These are phyloP conservation scores for Pyrrhia umbra DNA, from an alignment of 2,888 invertebrate genomes.

Conservation along the genomic window DNA sequence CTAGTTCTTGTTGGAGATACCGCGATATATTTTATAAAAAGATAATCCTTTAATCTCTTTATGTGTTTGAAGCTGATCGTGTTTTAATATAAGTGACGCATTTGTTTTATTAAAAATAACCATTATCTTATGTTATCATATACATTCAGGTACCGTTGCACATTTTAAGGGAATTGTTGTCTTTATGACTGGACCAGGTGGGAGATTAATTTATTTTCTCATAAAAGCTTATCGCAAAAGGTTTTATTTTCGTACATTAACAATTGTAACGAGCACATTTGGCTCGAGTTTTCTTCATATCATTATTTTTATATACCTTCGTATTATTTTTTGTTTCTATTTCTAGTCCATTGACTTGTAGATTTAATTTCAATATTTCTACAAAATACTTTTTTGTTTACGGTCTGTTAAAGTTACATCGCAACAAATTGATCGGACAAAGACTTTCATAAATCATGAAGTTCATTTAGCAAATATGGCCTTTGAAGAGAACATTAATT, in stretches of 20 bases:
- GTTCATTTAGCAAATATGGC: slow-evolving; percentile 5
- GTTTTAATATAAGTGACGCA: slow-evolving; percentile 26
- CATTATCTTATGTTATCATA: slow-evolving; percentile 4
- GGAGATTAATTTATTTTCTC: slow-evolving; percentile 25
- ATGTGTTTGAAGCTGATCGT: slow-evolving; percentile 28
- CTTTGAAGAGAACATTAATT: slow-evolving; percentile 43
- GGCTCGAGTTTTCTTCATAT: neutral
- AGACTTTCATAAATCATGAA: slow-evolving; percentile 20
- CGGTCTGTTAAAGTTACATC: slow-evolving; percentile 8
- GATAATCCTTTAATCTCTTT: slow-evolving; percentile 36
- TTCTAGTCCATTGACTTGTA: neutral
- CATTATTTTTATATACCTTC: neutral
- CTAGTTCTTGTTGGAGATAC: slow-evolving; percentile 6
- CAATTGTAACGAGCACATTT: slow-evolving; percentile 4
- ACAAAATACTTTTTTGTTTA: slow-evolving; percentile 2
- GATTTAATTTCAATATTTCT: neutral
- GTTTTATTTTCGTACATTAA: slow-evolving; percentile 18
- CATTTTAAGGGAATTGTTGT: neutral
- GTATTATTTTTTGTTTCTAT: neutral
- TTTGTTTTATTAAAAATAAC: slow-evolving; percentile 25
- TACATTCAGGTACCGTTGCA: neutral
- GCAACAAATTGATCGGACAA: slow-evolving; percentile 7
- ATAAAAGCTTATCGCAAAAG: slow-evolving; percentile 19
- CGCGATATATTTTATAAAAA: slow-evolving; percentile 19
- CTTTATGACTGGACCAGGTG: slow-evolving; percentile 28